Evolutionary conservation across 64 coral and sea anemone species (phyloP), one percentile per base, ranked within the genome.

Genomic region (Montipora efflorescens): DNA sequence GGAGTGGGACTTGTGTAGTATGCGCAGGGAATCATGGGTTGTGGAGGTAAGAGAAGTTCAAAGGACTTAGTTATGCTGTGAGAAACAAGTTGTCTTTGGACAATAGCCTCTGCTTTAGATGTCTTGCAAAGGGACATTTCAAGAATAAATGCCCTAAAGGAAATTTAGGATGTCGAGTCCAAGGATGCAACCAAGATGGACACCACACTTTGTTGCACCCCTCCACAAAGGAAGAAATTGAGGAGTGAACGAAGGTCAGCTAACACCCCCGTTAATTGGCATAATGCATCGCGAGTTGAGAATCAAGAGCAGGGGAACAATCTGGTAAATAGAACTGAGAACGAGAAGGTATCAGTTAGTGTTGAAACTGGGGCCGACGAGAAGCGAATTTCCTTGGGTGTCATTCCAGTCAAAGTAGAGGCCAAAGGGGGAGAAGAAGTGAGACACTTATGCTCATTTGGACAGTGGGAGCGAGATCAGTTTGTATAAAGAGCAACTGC

Each of bases 191-290:
- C 23, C 51, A 83, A 36, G 77, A 93, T 22, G 52, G 52, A 55
- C 90, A 93, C 21, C 86, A 90, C 51, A 95, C 90, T 18, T 36
- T 95, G 59, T 83, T 92, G 45, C 90, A 95, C 73, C 86, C 90
- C 47, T 18, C 67, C 52, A 55, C 52, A 2, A 5, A 7, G 23
- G 73, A 20, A 13, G 53, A 6, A 28, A 62, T 15, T 21, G 80
- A 51, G 51, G 71, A 68, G 8, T 16, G 23, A 9, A 53, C 6
- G 5, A 18, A 18, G 36, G 16, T 47, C 14, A 53, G 77, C 47
- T 55, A 10, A 55, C 52, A 55, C 52, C 52, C 52, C 52, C 52
- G 52, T 55, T 55, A 28, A 51, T 13, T 28, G 8, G 9, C 18
- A 80, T 13, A 80, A 25, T 51, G 36, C 13, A 19, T 13, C 46